These are phyloP conservation scores for Amitus sp. DNA, from an alignment of 2,888 invertebrate genomes.

Conservation along the genomic window DNA sequence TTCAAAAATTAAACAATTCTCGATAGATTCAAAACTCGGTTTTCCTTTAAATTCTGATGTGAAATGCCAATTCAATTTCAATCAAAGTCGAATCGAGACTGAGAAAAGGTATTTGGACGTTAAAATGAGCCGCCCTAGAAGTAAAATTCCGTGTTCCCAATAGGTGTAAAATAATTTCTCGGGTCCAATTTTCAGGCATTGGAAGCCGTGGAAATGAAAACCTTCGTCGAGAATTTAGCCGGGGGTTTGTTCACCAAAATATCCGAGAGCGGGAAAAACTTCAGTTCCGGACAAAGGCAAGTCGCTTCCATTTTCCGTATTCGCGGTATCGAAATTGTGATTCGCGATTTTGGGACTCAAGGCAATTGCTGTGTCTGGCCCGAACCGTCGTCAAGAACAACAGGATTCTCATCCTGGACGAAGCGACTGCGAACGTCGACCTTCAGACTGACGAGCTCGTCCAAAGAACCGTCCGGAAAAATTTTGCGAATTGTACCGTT, in stretches of 20 bases:
- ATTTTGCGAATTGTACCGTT: constrained; percentile 70
- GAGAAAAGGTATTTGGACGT: too few species aligned
- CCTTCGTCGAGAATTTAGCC: constrained; percentile 70
- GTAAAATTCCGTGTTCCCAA: too few species aligned
- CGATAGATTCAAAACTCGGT: too few species aligned
- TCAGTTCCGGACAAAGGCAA: constrained; percentile 92
- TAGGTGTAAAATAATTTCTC: too few species aligned
- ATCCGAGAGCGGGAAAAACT: constrained; percentile 82
- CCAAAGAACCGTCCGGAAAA: constrained; percentile 68
- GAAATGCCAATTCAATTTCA: too few species aligned
- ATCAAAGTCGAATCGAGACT: too few species aligned
- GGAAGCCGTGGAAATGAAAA: constrained; percentile 78
- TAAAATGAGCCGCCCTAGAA: too few species aligned
- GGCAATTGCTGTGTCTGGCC: constrained; percentile 81
- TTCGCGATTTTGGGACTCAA: too few species aligned
- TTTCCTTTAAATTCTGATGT: too few species aligned
- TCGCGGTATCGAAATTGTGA: too few species aligned
- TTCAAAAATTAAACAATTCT: too few species aligned
- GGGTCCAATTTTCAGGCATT: constrained; percentile 53
- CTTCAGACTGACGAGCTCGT: constrained; percentile 71
- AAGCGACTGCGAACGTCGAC: constrained; percentile 94
- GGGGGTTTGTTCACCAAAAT: constrained; percentile 74
- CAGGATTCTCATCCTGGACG: constrained; percentile 66
- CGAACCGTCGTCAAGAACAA: constrained; percentile 57
- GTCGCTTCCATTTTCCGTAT: too few species aligned